These are phyloP conservation scores for Garra rufa DNA, from an alignment of 2,113 vertebrate species.

Conservation along the genomic window DNA sequence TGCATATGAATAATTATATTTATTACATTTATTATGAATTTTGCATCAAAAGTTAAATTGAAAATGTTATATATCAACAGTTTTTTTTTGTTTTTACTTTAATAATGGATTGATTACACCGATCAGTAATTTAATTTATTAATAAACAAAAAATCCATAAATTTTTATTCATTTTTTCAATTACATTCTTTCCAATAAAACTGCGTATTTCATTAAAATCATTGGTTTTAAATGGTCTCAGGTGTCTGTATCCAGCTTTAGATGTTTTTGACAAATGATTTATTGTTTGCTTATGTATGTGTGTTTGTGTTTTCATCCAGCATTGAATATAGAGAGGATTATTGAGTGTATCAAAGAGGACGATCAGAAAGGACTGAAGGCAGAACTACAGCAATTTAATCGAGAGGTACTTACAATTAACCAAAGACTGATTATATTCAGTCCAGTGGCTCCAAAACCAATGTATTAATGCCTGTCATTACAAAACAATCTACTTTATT, in stretches of 20 bases:
- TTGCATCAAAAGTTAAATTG: background rate
- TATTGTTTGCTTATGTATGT: background rate
- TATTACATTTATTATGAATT: background rate
- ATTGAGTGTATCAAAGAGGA: slow-evolving; percentile 75
- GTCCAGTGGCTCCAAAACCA: background rate
- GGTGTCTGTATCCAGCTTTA: no score
- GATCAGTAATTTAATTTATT: no score
- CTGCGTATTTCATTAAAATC: background rate
- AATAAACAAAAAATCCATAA: no score
- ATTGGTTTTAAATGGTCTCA: background rate
- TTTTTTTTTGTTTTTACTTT: no score
- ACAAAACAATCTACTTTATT: slow-evolving; percentile 5
- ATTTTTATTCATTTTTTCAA: background rate
- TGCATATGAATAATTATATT: no score
- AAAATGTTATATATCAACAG: background rate
- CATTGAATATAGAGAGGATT: slow-evolving; percentile 74
- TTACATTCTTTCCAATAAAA: background rate
- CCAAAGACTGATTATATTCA: background rate
- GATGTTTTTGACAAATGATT: background rate
- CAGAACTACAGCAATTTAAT: slow-evolving; percentile 74
- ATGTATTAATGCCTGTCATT: background rate
- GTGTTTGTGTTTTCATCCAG: slow-evolving; percentile 50
- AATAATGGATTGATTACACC: background rate
- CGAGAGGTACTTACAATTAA: slow-evolving; percentile 67
- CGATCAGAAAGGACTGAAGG: slow-evolving; percentile 70